Percentiles rank a stretch among this genome's conserved stretches.
Conservation (phyloP, 92 coral and sea anemone genomes). For the Plumapathes pennacea region DNA sequence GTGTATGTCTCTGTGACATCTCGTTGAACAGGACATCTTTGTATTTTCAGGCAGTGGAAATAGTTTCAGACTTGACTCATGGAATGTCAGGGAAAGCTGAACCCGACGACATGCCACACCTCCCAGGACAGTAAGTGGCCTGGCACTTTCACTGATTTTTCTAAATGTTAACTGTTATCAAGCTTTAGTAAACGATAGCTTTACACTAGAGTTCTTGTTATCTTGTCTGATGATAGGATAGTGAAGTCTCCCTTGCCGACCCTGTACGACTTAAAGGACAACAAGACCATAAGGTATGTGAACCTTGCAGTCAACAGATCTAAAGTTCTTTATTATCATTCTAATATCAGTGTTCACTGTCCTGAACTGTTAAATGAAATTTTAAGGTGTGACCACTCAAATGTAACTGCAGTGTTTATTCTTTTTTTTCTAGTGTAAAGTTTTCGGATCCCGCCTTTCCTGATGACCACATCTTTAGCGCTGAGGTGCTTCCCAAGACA, state of each 20-base stretch:
- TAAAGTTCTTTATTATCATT: neutral
- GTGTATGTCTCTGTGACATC: no score
- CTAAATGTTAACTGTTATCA: no score
- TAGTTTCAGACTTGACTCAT: constrained; percentile 75
- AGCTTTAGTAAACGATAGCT: no score
- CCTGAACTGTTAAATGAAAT: neutral
- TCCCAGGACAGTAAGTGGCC: constrained; percentile 78
- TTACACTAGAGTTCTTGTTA: no score
- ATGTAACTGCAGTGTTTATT: neutral
- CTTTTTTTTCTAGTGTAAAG: constrained; percentile 47
- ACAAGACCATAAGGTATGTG: constrained; percentile 77
- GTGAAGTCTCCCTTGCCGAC: constrained; percentile 84
- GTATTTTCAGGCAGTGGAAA: constrained; percentile 65
- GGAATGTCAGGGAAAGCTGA: constrained; percentile 92
- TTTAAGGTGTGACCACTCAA: neutral
- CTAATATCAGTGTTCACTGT: neutral
- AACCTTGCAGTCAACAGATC: neutral
- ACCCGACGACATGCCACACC: constrained; percentile 77
- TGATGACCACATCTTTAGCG: constrained; percentile 58
- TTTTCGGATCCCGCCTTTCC: constrained; percentile 66
- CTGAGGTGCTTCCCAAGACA: constrained; percentile 44
- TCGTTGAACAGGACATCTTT: no score
- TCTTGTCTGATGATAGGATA: constrained; percentile 49
- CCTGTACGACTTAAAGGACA: constrained; percentile 65
- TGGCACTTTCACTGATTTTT: no score